Conservation (phyloP, 2,888 invertebrate genomes). For the Deroplatys truncata region DNA sequence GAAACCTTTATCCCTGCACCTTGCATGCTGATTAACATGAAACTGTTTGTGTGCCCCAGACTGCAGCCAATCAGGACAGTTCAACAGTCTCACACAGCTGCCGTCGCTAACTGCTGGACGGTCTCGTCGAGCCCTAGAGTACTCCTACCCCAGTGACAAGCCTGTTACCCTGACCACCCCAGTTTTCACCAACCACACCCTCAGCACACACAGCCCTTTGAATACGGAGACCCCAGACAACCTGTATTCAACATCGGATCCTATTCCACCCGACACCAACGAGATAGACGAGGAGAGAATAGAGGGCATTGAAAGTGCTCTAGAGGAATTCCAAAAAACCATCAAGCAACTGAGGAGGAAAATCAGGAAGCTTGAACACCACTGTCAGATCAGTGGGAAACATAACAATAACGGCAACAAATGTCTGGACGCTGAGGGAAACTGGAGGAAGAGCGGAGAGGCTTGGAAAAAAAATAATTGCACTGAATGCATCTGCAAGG, state of each 20-base stretch:
- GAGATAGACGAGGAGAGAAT: slow-evolving; percentile 48
- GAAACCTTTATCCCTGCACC: background rate
- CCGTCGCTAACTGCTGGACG: slow-evolving; percentile 36
- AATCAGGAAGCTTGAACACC: slow-evolving; percentile 45
- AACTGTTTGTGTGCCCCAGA: slow-evolving; percentile 35
- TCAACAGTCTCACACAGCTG: slow-evolving; percentile 40
- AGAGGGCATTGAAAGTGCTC: slow-evolving; percentile 52
- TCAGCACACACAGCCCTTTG: background rate
- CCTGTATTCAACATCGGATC: background rate
- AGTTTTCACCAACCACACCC: background rate
- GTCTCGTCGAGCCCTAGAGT: slow-evolving; percentile 38
- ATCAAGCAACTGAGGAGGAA: slow-evolving; percentile 51
- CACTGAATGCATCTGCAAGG: slow-evolving; percentile 49
- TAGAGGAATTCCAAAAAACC: slow-evolving; percentile 51
- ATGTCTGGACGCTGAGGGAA: slow-evolving; percentile 45
- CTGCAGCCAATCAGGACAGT: slow-evolving; percentile 42
- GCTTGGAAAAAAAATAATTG: slow-evolving; percentile 49
- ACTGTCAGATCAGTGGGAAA: slow-evolving; percentile 36
- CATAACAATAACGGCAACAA: slow-evolving; percentile 38
- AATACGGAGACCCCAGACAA: background rate
- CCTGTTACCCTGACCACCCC: slow-evolving; percentile 27
- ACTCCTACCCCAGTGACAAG: slow-evolving; percentile 34
- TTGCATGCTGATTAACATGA: background rate
- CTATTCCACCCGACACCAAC: slow-evolving; percentile 35
- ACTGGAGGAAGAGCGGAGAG: slow-evolving; percentile 46